Evolutionary conservation across 2,113 vertebrate species (phyloP), one percentile per base, ranked within the genome.

Genomic region (Platysternon megacephalum): DNA sequence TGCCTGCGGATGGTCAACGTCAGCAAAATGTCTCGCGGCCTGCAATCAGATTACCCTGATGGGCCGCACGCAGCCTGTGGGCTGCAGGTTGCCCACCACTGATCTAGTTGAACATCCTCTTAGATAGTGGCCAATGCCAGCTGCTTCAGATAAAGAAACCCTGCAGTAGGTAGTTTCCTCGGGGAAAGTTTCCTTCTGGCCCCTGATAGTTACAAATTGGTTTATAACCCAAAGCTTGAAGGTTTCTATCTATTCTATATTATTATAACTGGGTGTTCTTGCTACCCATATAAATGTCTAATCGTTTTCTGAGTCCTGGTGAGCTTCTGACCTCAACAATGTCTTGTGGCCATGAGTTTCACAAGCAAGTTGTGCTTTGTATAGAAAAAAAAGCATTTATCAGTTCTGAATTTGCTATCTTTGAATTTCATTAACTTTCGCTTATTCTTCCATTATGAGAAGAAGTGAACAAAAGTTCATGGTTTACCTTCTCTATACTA

Each of bases 41-140:
- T 22, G 52, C 21, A 52, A 21, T 52, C 51, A 52, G 51, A 52
- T 52, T 52, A 52, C 51, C 17, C 19, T 52, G 19, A 52, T 52
- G 51, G 17, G 51, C 6, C 3, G 1, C 52, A 53, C 1, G 3
- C 2, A 3, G 51, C 51, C 17, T 53, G 13, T 14, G 14, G 49
- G 49, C 49, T 2, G 49, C 49, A 49, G 49, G 49, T 49, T 49
- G 52, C 52, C 17, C 52, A 22, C 3, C 56, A 58, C 11, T 6
- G 5, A 32, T 6, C 7, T 72, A 82, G 53, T 39, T 10, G 9
- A 39, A 39, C n/a, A 22, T 21, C 9, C 11, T 44, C 39, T 56
- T 28, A 78, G 4, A 3, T 4, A 35, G 35, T 86, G 46, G 52
- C 12, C 46, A 32, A 5, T 85, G 51, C 11, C 24, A 55, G 6